These are phyloP conservation scores for Oncorhynchus tshawytscha DNA, from an alignment of 2,113 vertebrate species.

Conservation along the genomic window DNA sequence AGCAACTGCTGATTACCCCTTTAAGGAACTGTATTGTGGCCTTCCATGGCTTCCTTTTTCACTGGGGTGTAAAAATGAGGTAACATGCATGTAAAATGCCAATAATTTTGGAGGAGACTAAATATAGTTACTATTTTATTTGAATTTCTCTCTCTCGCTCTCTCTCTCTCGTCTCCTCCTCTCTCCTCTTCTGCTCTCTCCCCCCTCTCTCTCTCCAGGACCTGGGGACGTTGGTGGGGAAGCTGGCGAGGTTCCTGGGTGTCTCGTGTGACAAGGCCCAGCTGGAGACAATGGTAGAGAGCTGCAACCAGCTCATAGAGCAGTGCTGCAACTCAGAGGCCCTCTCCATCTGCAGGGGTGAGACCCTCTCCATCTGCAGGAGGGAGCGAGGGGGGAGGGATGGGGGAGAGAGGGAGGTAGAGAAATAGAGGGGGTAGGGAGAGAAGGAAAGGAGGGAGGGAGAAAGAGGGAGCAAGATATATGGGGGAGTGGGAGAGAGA, in stretches of 20 bases:
- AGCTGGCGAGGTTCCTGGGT: constrained; percentile 89
- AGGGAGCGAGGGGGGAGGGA: not conserved
- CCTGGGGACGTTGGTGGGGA: constrained; percentile 85
- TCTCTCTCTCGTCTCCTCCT: too few relatives aligned
- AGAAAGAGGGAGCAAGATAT: not conserved
- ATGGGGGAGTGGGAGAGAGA: not conserved
- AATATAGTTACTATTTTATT: too few relatives aligned
- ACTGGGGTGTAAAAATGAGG: too few relatives aligned
- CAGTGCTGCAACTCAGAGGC: constrained; percentile 95
- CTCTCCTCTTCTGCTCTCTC: not conserved
- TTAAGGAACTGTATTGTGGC: too few relatives aligned
- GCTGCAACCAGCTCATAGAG: constrained; percentile 94
- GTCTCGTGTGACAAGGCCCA: constrained; percentile 94
- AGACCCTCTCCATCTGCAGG: constrained; percentile 23
- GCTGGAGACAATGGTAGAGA: constrained; percentile 88
- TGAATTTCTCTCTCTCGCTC: not conserved
- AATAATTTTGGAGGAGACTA: too few relatives aligned
- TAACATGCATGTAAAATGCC: too few relatives aligned
- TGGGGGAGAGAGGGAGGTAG: not conserved
- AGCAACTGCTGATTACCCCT: too few relatives aligned
- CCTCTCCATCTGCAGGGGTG: constrained; percentile 90
- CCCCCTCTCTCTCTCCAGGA: constrained; percentile 71
- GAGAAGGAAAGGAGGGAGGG: not conserved
- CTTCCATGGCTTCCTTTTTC: too few relatives aligned
- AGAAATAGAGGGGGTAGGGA: not conserved